Evolutionary conservation across 2,888 invertebrate species (phyloP).

Genomic region (Schizaphis graminum): DNA sequence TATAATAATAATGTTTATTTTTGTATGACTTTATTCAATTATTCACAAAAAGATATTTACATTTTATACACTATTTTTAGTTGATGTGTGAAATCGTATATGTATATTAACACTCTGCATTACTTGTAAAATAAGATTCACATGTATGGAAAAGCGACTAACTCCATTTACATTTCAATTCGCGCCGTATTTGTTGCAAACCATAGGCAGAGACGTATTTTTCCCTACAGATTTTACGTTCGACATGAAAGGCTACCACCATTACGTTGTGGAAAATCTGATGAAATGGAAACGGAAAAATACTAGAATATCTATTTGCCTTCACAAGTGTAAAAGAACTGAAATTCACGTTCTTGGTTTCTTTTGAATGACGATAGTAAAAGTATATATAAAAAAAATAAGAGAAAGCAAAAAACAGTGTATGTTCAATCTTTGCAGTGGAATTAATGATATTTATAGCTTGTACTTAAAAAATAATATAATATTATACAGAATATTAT

Average conservation of each 20-base stretch:
- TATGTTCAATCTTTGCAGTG: not conserved
- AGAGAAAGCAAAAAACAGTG: not conserved
- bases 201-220: not conserved
- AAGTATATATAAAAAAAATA: not conserved
- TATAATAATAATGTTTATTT: not conserved
- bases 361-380: not conserved
- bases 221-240: slow-evolving; percentile 16
- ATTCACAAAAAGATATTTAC: not conserved
- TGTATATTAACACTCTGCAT: not conserved
- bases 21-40: not conserved
- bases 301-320: not conserved
- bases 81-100: not conserved
- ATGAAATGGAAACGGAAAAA: slow-evolving; percentile 28
- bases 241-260: slow-evolving; percentile 20
- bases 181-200: not conserved
- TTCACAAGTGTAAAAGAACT: not conserved
- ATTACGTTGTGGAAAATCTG: slow-evolving; percentile 28
- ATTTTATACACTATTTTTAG: not conserved
- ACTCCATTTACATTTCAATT: slow-evolving; percentile 39
- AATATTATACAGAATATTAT: not conserved
- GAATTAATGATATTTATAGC: not conserved
- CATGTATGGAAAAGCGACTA: not conserved
- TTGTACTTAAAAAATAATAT: not conserved
- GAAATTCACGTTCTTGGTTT: not conserved
- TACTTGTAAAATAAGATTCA: not conserved